Evolutionary conservation across 2,888 invertebrate genomes (phyloP).

Genomic region (Brachyptera putata): DNA sequence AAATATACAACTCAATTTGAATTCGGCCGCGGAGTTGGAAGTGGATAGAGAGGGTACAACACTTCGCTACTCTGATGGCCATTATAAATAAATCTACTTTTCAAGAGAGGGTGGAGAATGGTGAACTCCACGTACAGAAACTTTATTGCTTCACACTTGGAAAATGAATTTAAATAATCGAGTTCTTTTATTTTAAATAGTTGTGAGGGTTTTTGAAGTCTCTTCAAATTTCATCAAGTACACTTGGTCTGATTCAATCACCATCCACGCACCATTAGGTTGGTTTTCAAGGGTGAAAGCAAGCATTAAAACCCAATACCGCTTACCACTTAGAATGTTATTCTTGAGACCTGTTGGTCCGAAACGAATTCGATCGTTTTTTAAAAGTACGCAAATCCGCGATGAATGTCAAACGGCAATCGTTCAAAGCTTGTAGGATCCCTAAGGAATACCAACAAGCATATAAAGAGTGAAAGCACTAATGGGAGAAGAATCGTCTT

Average conservation of each 20-base stretch:
- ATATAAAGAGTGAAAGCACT: too few relatives aligned
- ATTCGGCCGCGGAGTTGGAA: background rate
- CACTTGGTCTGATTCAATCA: conserved; percentile 12
- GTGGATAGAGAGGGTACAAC: too few relatives aligned
- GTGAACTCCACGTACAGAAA: conserved; percentile 14
- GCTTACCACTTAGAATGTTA: too few relatives aligned
- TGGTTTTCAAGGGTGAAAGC: background rate
- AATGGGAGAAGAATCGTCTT: too few relatives aligned
- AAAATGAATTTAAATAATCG: conserved; percentile 29
- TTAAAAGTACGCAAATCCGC: too few relatives aligned
- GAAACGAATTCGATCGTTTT: too few relatives aligned
- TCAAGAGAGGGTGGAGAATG: background rate
- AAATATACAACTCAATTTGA: conserved; percentile 32
- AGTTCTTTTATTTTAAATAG: conserved; percentile 29
- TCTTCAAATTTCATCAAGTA: background rate
- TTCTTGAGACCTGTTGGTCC: too few relatives aligned
- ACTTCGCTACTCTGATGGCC: conserved; percentile 5
- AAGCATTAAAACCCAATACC: too few relatives aligned
- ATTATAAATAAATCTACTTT: conserved; percentile 30
- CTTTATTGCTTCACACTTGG: conserved; percentile 21
- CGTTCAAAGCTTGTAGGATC: too few relatives aligned
- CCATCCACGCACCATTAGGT: background rate
- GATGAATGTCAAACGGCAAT: too few relatives aligned
- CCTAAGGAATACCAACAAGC: too few relatives aligned
- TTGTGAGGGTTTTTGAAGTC: conserved; percentile 20